These are phyloP conservation scores for Eupelmus urozonus DNA, from an alignment of 2,888 invertebrate species.

Conservation along the genomic window DNA sequence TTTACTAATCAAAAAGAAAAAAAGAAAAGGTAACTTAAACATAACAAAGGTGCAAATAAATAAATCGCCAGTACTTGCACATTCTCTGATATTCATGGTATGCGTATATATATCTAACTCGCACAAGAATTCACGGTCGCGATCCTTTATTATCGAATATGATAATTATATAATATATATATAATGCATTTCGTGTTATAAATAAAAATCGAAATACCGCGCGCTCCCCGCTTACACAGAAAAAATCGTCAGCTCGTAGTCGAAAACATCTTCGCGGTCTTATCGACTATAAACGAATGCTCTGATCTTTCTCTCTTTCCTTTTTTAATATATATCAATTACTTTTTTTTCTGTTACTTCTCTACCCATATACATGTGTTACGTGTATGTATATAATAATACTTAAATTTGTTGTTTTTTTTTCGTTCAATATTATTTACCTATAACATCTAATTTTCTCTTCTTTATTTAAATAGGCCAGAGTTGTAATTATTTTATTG, in stretches of 20 bases:
- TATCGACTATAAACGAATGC: slow-evolving; percentile 40
- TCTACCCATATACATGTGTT: slow-evolving; percentile 53
- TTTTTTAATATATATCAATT: slow-evolving; percentile 17
- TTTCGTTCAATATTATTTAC: slow-evolving; percentile 48
- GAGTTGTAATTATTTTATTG: slow-evolving; percentile 73
- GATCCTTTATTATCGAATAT: slow-evolving; percentile 20
- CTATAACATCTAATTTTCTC: slow-evolving; percentile 61
- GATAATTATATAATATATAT: slow-evolving; percentile 23
- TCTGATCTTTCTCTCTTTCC: slow-evolving; percentile 11
- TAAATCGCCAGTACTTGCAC: slow-evolving; percentile 50
- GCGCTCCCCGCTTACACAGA: slow-evolving; percentile 8
- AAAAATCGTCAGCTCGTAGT: slow-evolving; percentile 12
- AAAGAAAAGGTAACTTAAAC: slow-evolving; percentile 64
- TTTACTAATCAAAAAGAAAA: slow-evolving; percentile 61
- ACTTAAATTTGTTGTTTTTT: slow-evolving; percentile 42
- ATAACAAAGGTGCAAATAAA: slow-evolving; percentile 60
- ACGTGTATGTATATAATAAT: slow-evolving; percentile 56
- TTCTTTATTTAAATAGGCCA: slow-evolving; percentile 71
- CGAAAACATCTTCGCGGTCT: slow-evolving; percentile 21
- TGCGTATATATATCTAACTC: slow-evolving; percentile 8
- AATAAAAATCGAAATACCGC: slow-evolving; percentile 45
- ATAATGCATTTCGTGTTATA: slow-evolving; percentile 10
- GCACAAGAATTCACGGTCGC: slow-evolving; percentile 41
- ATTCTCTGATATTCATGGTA: slow-evolving; percentile 11
- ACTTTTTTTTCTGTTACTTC: slow-evolving; percentile 41